Percentiles rank a stretch among this genome's conserved stretches.
phyloP scores from a whole-genome alignment of 2,113 vertebrate genomes.

The Okapia johnstoni region DNA sequence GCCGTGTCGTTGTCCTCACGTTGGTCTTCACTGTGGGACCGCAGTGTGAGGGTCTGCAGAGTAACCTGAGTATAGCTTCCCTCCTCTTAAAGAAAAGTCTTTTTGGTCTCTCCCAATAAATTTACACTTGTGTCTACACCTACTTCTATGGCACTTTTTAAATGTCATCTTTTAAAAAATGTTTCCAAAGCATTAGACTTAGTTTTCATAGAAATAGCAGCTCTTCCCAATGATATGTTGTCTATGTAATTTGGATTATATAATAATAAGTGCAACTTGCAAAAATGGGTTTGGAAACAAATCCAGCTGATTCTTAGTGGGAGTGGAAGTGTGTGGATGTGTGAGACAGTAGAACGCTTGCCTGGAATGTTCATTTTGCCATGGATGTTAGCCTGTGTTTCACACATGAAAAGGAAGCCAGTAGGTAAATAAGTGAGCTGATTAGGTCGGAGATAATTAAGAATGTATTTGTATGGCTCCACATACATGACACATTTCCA shows the following conservation, averaged over 20 bases:
- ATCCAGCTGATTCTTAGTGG: neutral
- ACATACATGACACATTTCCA: neutral
- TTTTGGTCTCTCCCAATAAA: neutral
- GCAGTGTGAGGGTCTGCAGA: neutral
- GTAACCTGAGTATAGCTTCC: neutral
- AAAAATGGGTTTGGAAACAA: neutral
- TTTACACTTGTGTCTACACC: neutral
- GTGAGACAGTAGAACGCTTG: neutral
- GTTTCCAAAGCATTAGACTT: neutral
- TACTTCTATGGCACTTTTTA: neutral
- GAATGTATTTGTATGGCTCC: neutral
- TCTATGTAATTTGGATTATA: neutral
- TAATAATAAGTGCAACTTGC: neutral
- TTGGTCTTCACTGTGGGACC: neutral
- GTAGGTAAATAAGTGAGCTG: neutral
- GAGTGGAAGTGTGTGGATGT: neutral
- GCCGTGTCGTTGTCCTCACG: fast-evolving
- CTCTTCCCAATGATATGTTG: neutral
- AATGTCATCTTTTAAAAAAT: neutral
- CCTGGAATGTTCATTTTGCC: neutral
- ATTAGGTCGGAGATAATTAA: neutral
- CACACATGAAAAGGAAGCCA: neutral
- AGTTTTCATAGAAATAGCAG: neutral
- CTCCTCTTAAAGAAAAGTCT: neutral
- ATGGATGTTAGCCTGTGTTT: neutral